Conservation (phyloP, 2,888 invertebrate genomes). For the Philonicus albiceps region DNA sequence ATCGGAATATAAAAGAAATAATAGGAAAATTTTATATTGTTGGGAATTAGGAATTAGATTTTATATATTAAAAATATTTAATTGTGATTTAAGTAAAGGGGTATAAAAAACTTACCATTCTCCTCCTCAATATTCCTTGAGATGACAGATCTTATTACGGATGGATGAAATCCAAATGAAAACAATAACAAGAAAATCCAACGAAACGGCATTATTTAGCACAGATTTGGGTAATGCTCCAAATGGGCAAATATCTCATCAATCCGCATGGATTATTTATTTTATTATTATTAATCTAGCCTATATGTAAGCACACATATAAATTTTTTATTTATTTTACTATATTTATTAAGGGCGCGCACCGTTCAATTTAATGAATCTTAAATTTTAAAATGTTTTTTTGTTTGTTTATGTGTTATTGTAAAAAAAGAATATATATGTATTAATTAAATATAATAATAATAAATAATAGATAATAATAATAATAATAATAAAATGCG, state of each 20-base stretch:
- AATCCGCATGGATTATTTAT: not conserved
- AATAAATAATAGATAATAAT: no score
- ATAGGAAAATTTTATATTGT: not conserved
- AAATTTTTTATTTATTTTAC: not conserved
- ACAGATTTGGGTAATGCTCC: not conserved
- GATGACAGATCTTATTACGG: constrained; percentile 53
- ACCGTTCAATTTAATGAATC: not conserved
- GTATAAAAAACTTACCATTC: constrained; percentile 57
- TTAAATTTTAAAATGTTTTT: no score
- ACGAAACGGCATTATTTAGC: constrained; percentile 43
- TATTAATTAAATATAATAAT: not conserved
- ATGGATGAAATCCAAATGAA: constrained; percentile 47
- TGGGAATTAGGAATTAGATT: not conserved
- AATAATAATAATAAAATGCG: not conserved
- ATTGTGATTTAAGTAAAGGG: no score
- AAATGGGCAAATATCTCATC: not conserved
- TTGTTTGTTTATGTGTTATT: no score
- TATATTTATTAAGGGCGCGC: not conserved
- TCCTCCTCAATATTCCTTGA: constrained; percentile 62
- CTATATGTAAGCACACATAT: not conserved
- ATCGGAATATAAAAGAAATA: not conserved
- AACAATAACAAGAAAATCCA: constrained; percentile 49
- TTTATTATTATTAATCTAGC: not conserved
- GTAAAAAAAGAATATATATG: not conserved
- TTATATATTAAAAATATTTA: no score